Evolutionary conservation across 2,113 vertebrate species (phyloP), one percentile per base, ranked within the genome.

Genomic region (Probosciger aterrimus): DNA sequence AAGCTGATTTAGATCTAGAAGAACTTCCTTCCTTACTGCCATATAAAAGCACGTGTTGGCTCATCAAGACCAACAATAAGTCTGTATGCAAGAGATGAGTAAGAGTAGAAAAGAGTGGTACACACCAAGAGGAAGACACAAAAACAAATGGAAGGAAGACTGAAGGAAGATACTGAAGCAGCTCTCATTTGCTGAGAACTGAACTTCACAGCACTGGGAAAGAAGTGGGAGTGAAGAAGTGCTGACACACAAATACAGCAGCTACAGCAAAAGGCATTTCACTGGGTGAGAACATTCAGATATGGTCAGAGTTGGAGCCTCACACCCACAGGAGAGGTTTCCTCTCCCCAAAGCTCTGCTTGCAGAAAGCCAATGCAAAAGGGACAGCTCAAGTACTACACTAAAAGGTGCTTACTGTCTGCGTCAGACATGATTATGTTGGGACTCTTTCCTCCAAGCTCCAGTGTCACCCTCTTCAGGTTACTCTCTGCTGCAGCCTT

Each of bases 401-500:
- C 55, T 10, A 27, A 57, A 75, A 10, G 31, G 39, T 18, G 70
- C 98, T 97, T 96, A 99, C 99, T 97, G 85, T 99, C 98, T 2
- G 99, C 99, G 37, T 99, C 99, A 6, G 99, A 99, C 96, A 99
- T 84, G 97, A 99, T 98, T 90, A 99, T 99, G 10, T 99, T 99
- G 3, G 99, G 99, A 90, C 99, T 99, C 97, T 99, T 99, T 13
- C 99, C 99, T 55, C 99, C 99, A 6, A 99, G 98, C 93, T 99
- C 99, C 95, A 99, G 97, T 1, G 99, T 99, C 85, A 99, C 99
- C 79, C 98, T 99, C 97, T 99, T 99, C 82, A 99, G 97, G 96
- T 99, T 99, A 70, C 99, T 99, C 68, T 59, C 98, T 41, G 99
- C 99, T 14, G 99, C 98, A 10, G 99, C 99, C 91, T 99, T 98